A percentile compares a stretch with the other conserved stretches of the same genome.
Evolutionary conservation across 2,888 invertebrate genomes (phyloP).

Genomic region (Ormyrus labotus): DNA sequence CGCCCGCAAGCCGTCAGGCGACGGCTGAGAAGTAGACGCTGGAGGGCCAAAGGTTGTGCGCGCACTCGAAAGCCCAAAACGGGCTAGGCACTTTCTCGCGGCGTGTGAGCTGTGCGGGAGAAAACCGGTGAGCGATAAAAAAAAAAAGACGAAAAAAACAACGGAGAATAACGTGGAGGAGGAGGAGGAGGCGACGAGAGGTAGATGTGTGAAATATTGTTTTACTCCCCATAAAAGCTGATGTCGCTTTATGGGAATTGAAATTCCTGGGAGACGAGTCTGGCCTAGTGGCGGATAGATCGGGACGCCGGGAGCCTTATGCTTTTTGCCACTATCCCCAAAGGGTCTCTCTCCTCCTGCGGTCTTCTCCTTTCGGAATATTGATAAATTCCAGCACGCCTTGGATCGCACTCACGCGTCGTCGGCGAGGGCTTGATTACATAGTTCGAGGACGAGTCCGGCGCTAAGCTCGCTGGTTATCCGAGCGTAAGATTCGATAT

Average conservation of each 20-base stretch:
- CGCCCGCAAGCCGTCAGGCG: too few relatives aligned
- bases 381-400: slow-evolving; percentile 66
- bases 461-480: slow-evolving; percentile 15
- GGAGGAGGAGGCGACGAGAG: slow-evolving; percentile 28
- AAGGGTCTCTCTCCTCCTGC: background rate
- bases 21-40: too few relatives aligned
- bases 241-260: slow-evolving; percentile 66
- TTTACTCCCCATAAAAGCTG: slow-evolving; percentile 65
- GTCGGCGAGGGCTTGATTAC: slow-evolving; percentile 55
- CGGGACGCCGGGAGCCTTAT: background rate
- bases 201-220: slow-evolving; percentile 63
- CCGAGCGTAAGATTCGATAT: slow-evolving; percentile 33
- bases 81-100: too few relatives aligned
- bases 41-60: slow-evolving; percentile 8
- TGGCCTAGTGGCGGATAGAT: background rate
- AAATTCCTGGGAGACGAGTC: slow-evolving; percentile 61
- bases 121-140: background rate
- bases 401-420: slow-evolving; percentile 20
- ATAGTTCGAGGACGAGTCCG: slow-evolving; percentile 48
- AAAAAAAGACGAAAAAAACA: background rate
- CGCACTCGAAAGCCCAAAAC: background rate
- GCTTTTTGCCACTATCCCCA: background rate
- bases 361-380: slow-evolving; percentile 61
- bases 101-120: background rate
- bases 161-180: background rate